Conservation (phyloP, 2,888 invertebrate species). For the Bibio marci region DNA sequence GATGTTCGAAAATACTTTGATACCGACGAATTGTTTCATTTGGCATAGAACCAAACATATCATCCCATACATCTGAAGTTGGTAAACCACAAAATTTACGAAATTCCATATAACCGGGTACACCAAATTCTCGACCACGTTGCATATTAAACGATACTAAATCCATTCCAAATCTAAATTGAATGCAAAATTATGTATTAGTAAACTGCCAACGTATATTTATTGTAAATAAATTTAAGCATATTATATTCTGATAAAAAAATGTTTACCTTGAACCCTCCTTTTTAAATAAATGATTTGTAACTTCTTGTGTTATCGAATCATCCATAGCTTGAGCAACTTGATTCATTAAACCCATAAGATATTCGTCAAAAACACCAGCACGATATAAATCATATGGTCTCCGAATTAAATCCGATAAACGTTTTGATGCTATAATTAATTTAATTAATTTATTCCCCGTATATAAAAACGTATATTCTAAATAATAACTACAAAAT, state of each 20-base stretch:
- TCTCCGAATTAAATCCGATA: constrained; percentile 74
- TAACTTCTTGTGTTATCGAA: constrained; percentile 78
- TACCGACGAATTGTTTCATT: constrained; percentile 74
- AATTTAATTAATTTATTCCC: background rate
- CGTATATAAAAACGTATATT: no score
- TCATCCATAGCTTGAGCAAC: constrained; percentile 92
- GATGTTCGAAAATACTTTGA: constrained; percentile 70
- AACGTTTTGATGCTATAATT: constrained; percentile 59
- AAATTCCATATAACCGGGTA: constrained; percentile 87
- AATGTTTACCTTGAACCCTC: constrained; percentile 34
- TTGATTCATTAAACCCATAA: constrained; percentile 87
- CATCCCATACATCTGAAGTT: constrained; percentile 55
- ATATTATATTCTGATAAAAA: no score
- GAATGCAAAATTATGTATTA: background rate
- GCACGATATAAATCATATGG: constrained; percentile 83
- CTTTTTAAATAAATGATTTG: constrained; percentile 82
- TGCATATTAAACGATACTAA: constrained; percentile 88
- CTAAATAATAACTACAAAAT: constrained; percentile 2
- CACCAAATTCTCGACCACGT: constrained; percentile 77
- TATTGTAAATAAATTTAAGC: no score
- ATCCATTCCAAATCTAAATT: constrained; percentile 59
- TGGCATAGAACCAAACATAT: constrained; percentile 72
- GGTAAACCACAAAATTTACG: constrained; percentile 79
- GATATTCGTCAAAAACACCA: constrained; percentile 78
- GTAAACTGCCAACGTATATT: no score